Evolutionary conservation across 2,888 invertebrate species (phyloP), one percentile per base, ranked within the genome.

Genomic region (Platycheirus albimanus): DNA sequence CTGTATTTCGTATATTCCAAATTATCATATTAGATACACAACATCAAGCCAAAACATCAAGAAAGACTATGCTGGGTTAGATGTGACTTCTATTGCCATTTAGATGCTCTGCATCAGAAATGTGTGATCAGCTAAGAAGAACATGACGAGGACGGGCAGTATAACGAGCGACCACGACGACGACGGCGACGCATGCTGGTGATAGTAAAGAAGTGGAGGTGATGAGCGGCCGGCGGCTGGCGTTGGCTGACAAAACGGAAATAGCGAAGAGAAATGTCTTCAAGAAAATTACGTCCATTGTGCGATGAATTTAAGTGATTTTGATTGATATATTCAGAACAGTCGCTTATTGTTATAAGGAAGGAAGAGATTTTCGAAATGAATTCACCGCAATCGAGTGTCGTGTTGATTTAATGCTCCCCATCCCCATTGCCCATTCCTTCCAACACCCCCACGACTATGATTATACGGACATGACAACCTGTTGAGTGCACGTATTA

Each of bases 241-340:
- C 43, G 67, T 43, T 63, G 64, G 36, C 78, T 74, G 78, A 75
- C 69, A 84, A 84, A 79, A 79, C 84, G 84, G 84, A 84, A 84
- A 84, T 71, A 84, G 79, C 74, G 52, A 58, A 78, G 79, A 79
- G 74, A 84, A 77, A 79, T 66, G 75, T 84, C 84, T 84, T 84
- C 56, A 79, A 84, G 84, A 84, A 84, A 84, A 84, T 84, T 84
- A 79, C 84, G 74, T 79, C 74, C 75, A 84, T 84, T 84, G 84
- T 84, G 70, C 64, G 79, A 84, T 75, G 78, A 70, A 51, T 75
- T 84, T 79, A 84, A 84, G 79, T 84, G 79, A 84, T 84, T 84
- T 75, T 84, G 84, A 84, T 84, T 84, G 84, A 84, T 84, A 84
- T 84, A 84, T 84, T 84, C 84, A 84, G 84, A 84, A 79, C 84